Evolutionary conservation across 2,888 invertebrate species (phyloP).

Genomic region (Ichneumoninae sp.): DNA sequence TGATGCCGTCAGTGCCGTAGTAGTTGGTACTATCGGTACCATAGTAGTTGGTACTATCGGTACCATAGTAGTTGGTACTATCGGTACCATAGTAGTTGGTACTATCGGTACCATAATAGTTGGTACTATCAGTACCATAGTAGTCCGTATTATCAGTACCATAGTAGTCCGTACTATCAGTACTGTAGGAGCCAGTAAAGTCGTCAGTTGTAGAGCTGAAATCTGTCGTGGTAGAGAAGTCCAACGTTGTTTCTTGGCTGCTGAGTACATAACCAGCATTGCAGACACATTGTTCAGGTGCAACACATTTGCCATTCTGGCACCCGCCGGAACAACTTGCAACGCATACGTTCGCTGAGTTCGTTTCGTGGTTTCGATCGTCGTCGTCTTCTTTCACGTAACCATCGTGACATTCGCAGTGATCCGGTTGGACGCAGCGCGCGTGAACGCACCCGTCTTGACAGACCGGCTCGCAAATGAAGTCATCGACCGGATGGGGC

Average conservation of each 20-base stretch:
- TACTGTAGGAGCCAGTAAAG: slow-evolving; percentile 33
- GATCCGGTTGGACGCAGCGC: slow-evolving; percentile 81
- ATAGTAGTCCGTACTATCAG: slow-evolving; percentile 14
- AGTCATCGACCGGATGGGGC: slow-evolving; percentile 23
- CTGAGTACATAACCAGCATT: slow-evolving; percentile 68
- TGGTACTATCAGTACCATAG: background rate
- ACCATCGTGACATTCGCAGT: slow-evolving; percentile 81
- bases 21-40: background rate
- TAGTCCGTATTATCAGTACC: background rate
- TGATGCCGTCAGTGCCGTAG: too few relatives aligned
- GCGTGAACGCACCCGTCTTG: slow-evolving; percentile 83
- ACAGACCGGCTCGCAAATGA: slow-evolving; percentile 66
- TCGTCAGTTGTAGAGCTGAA: background rate
- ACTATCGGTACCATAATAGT: background rate
- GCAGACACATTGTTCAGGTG: slow-evolving; percentile 73
- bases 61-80: background rate
- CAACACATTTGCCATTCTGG: slow-evolving; percentile 72
- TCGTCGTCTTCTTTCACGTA: slow-evolving; percentile 54
- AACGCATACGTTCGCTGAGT: slow-evolving; percentile 74
- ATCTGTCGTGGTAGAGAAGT: slow-evolving; percentile 23
- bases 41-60: slow-evolving; percentile 74
- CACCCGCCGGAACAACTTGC: slow-evolving; percentile 79
- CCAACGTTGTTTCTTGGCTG: slow-evolving; percentile 68
- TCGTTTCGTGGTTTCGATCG: background rate
- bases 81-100: slow-evolving; percentile 74